These are phyloP conservation scores for Dysmachus trigonus DNA, from an alignment of 2,888 invertebrate genomes.

Conservation along the genomic window DNA sequence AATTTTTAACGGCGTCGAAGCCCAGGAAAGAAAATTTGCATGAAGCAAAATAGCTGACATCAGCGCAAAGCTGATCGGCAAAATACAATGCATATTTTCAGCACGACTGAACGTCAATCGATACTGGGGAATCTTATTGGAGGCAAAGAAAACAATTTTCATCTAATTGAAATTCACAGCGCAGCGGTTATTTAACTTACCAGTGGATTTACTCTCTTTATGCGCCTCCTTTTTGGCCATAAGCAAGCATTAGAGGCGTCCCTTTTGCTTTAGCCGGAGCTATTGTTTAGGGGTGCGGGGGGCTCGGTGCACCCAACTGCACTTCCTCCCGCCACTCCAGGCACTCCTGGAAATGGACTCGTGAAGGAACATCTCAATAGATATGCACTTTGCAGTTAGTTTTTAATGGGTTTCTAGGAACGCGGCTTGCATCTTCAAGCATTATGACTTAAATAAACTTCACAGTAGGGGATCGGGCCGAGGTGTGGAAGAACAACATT, in stretches of 20 bases:
- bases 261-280: neutral
- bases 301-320: neutral
- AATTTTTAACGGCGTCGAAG: neutral
- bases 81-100: neutral
- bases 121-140: neutral
- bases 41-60: neutral
- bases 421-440: conserved; percentile 15
- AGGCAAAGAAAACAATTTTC: conserved; percentile 35
- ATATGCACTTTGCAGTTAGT: conserved; percentile 15
- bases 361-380: neutral
- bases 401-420: conserved; percentile 20
- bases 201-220: conserved; percentile 11
- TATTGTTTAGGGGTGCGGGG: neutral
- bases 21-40: neutral
- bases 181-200: conserved; percentile 21
- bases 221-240: neutral
- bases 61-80: neutral
- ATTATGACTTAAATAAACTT: conserved; percentile 14
- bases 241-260: neutral
- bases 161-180: conserved; percentile 38
- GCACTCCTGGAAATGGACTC: neutral
- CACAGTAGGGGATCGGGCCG: neutral
- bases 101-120: neutral
- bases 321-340: neutral
- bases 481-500: neutral